These are phyloP conservation scores for Aptenodytes forsteri DNA, from an alignment of 2,113 vertebrate genomes.

Conservation along the genomic window DNA sequence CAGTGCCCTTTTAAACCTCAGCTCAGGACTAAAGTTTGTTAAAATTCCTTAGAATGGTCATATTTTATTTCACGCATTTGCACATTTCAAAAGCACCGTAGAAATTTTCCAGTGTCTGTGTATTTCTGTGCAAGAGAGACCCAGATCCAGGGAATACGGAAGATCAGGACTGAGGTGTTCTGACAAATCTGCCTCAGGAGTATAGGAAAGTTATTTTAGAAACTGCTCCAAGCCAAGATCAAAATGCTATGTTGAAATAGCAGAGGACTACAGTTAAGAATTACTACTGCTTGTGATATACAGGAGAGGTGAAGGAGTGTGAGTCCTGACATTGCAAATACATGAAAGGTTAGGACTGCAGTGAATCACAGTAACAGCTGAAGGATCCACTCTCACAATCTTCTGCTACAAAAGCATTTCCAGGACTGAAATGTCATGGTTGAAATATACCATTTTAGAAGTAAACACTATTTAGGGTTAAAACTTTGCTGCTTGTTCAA, in stretches of 20 bases:
- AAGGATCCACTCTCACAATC: not conserved
- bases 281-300: not conserved
- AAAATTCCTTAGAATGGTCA: not conserved
- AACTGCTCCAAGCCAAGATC: not conserved
- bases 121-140: not conserved
- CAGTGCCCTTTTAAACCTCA: not conserved
- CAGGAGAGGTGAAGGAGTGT: not conserved
- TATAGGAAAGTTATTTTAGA: not conserved
- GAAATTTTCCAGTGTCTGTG: not conserved
- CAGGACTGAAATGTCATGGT: not conserved
- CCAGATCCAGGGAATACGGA: accelerated
- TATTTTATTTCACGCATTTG: not conserved
- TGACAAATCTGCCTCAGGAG: not conserved
- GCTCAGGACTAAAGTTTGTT: not conserved
- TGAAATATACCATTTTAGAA: not conserved
- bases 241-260: not conserved
- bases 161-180: not conserved
- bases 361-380: not conserved
- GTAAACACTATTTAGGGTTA: not conserved
- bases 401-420: not conserved
- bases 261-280: not conserved
- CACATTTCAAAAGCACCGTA: not conserved
- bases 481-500: not conserved
- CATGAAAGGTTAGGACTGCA: not conserved
- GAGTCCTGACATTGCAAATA: not conserved